phyloP scores from a whole-genome alignment of 2,797 vertebrate species.

The Menidia menidia region DNA sequence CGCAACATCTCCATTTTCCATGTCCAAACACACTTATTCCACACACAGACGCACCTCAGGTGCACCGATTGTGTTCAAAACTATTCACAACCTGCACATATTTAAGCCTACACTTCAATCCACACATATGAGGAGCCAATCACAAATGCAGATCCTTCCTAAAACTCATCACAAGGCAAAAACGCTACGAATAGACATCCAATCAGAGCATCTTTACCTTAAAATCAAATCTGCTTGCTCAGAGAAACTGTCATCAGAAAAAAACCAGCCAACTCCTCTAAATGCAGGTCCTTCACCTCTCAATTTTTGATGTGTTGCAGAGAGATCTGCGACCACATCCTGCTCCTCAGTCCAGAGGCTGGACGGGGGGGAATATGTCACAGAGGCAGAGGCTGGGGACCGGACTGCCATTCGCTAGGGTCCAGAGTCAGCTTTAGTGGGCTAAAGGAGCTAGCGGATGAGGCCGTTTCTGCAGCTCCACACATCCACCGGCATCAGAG shows the following conservation, averaged over 20 bases:
- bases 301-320: slow-evolving; percentile 49
- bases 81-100: slow-evolving; percentile 7
- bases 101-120: neutral
- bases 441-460: slow-evolving; percentile 60
- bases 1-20: slow-evolving; percentile 42
- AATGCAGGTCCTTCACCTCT: slow-evolving; percentile 56
- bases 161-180: slow-evolving; percentile 9
- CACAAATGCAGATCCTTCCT: neutral
- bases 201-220: slow-evolving; percentile 23
- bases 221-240: slow-evolving; percentile 37
- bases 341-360: slow-evolving; percentile 35
- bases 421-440: slow-evolving; percentile 47
- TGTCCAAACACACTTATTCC: slow-evolving; percentile 15
- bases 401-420: slow-evolving; percentile 22
- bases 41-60: slow-evolving; percentile 8
- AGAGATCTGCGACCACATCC: slow-evolving; percentile 41
- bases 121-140: neutral
- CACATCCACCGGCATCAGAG: slow-evolving; percentile 50
- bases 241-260: slow-evolving; percentile 45
- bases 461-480: slow-evolving; percentile 55
- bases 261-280: slow-evolving; percentile 49
- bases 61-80: slow-evolving; percentile 1
- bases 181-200: neutral
- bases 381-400: slow-evolving; percentile 33
- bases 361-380: slow-evolving; percentile 5